A percentile compares a stretch with the other conserved stretches of the same genome.
These are phyloP conservation scores for Papilio gigon DNA, from an alignment of 2,888 invertebrate genomes.

Conservation along the genomic window DNA sequence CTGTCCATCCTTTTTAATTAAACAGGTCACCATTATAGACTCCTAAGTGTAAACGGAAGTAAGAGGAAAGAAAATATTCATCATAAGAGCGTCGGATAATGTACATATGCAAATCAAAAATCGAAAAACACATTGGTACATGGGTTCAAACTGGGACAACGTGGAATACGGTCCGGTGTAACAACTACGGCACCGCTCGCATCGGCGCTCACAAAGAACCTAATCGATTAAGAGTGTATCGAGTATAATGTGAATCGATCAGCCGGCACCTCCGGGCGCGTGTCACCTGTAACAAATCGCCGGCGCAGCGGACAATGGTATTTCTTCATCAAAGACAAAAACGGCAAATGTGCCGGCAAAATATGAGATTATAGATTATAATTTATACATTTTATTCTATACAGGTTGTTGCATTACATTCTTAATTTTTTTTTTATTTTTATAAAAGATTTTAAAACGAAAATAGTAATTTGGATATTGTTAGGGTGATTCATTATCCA, in stretches of 20 bases:
- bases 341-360: conserved; percentile 66
- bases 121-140: too few species aligned
- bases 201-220: conserved; percentile 68
- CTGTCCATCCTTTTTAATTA: too few species aligned
- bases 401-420: conserved; percentile 57
- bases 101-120: too few species aligned
- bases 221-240: conserved; percentile 75
- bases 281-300: conserved; percentile 77
- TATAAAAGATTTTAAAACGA: neutral
- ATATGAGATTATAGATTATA: conserved; percentile 72
- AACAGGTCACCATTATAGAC: too few species aligned
- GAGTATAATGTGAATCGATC: conserved; percentile 76
- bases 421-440: neutral
- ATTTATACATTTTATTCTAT: conserved; percentile 54
- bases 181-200: too few species aligned
- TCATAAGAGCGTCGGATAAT: too few species aligned
- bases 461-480: too few species aligned
- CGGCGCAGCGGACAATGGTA: conserved; percentile 70
- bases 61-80: too few species aligned
- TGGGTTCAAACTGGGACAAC: too few species aligned
- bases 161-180: too few species aligned
- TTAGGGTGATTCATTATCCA: neutral
- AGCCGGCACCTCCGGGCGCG: conserved; percentile 63
- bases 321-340: conserved; percentile 80
- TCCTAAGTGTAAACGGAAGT: too few species aligned